Base-by-base conservation (phyloP, 2,113 vertebrate genomes). In the Hoplias malabaricus region DNA sequence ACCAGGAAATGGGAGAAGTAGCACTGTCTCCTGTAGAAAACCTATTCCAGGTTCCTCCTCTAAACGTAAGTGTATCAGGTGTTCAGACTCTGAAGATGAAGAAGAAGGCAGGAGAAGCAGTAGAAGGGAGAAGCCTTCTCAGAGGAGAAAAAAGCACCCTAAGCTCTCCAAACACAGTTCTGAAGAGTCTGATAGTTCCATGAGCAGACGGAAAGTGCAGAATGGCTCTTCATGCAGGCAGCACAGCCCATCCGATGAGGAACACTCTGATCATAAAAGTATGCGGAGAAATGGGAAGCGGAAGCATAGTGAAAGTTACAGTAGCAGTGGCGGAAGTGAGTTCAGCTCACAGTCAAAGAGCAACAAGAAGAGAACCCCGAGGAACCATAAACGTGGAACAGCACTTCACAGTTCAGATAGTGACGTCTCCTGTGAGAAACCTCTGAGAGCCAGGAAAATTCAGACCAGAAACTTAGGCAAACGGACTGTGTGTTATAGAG, bases 381-480 rank as follows among this genome's bases (percentile, higher is more conserved):
- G 78, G 48, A 69, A 56, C 5, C 62, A 69, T 0, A 79, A 84
- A 34, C 73, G 78, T 80, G 84, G 9, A n/a, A 62, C 73, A 82
- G 78, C 63, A 65, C 69, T 75, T 14, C 83, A 67, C 33, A 75
- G 57, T 65, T 88, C 87, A 0, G 88, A 84, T 38, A 92, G 89
- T 4, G 86, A 91, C 4, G 62, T 78, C 72, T 83, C 79, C 0
- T 81, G 74, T 38, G 21, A 80, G 53, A 88, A 85, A 54, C 36
- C 72, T 0, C 66, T 1, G 36, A 54, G 78, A 59, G 89, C 83
- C 54, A 77, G 65, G 0, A 87, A 86, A 0, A 87, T 93, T 29
- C 91, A 85, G 86, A 93, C 93, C 27, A 89, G 93, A 2, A 91
- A 93, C 80, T 74, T 86, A 1, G 93, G 93, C 8, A 92, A 89